Evolutionary conservation across 2,888 invertebrate species (phyloP).

Genomic region (Drosophila ustulata): DNA sequence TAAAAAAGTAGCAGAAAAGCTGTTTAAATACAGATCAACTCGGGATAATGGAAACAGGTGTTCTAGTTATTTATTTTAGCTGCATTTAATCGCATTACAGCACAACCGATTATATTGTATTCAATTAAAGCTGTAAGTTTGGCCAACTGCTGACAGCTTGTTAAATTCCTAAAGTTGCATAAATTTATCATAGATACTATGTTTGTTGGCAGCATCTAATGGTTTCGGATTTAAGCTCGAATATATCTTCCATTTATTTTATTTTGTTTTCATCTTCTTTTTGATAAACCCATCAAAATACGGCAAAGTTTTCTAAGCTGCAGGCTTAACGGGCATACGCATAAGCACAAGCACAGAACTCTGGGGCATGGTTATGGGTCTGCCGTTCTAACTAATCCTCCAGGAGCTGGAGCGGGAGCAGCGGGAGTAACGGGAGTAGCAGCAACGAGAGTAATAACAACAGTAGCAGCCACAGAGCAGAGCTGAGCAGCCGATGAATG

Average conservation of each 20-base stretch:
- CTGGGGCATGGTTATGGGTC: slow-evolving; percentile 5
- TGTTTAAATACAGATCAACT: background rate
- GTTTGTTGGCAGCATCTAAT: background rate
- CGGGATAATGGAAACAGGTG: background rate
- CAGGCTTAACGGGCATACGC: slow-evolving; percentile 60
- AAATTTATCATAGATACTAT: background rate
- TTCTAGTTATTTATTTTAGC: background rate
- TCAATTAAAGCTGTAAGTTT: slow-evolving; percentile 8
- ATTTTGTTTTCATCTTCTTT: slow-evolving; percentile 15
- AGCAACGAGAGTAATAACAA: slow-evolving; percentile 15
- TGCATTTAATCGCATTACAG: background rate
- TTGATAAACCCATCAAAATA: slow-evolving; percentile 54
- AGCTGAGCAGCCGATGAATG: slow-evolving; percentile 7
- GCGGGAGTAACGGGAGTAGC: background rate
- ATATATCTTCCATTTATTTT: slow-evolving; percentile 10
- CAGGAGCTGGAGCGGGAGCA: slow-evolving; percentile 20
- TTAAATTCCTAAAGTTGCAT: background rate
- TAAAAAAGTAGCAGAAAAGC: slow-evolving; percentile 7
- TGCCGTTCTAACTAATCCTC: slow-evolving; percentile 47
- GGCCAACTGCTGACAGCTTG: background rate
- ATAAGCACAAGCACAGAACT: slow-evolving; percentile 60
- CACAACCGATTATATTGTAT: background rate
- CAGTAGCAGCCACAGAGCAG: slow-evolving; percentile 8
- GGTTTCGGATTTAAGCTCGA: slow-evolving; percentile 19
- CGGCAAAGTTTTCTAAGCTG: slow-evolving; percentile 59